phyloP scores from a whole-genome alignment of 2,888 invertebrate species.

The Xanthorhoe spadicearia region DNA sequence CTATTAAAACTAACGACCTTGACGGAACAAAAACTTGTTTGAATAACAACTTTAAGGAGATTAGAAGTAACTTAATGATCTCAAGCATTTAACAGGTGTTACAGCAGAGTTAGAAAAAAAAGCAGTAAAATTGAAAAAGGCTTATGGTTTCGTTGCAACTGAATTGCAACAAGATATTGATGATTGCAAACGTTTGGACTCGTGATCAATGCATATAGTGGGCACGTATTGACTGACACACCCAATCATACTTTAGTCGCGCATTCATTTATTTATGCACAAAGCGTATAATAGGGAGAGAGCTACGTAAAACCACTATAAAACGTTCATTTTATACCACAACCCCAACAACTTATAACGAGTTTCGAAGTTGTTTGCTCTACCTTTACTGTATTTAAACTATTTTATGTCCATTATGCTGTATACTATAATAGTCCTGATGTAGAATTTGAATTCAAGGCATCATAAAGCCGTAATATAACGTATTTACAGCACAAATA shows the following conservation, averaged over 20 bases:
- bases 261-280: slow-evolving; percentile 15
- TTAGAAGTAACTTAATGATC: slow-evolving; percentile 42
- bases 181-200: slow-evolving; percentile 43
- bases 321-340: slow-evolving; percentile 11
- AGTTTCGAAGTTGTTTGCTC: slow-evolving; percentile 20
- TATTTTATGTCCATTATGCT: slow-evolving; percentile 15
- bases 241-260: slow-evolving; percentile 42
- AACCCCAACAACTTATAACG: slow-evolving; percentile 19
- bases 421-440: slow-evolving; percentile 8
- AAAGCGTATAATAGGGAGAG: slow-evolving; percentile 17
- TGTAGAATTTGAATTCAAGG: slow-evolving; percentile 20
- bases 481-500: slow-evolving; percentile 32
- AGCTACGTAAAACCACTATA: slow-evolving; percentile 16
- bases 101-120: slow-evolving; percentile 34
- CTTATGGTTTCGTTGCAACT: slow-evolving; percentile 39
- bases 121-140: slow-evolving; percentile 24
- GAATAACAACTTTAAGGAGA: slow-evolving; percentile 50
- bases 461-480: slow-evolving; percentile 18
- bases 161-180: slow-evolving; percentile 51
- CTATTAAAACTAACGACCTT: slow-evolving; percentile 51
- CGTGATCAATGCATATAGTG: slow-evolving; percentile 47
- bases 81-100: slow-evolving; percentile 35
- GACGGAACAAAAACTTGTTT: slow-evolving; percentile 54
- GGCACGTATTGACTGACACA: slow-evolving; percentile 45
- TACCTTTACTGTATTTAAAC: slow-evolving; percentile 14